Conservation (phyloP, 2,113 vertebrate genomes). For the Callionymus lyra region DNA sequence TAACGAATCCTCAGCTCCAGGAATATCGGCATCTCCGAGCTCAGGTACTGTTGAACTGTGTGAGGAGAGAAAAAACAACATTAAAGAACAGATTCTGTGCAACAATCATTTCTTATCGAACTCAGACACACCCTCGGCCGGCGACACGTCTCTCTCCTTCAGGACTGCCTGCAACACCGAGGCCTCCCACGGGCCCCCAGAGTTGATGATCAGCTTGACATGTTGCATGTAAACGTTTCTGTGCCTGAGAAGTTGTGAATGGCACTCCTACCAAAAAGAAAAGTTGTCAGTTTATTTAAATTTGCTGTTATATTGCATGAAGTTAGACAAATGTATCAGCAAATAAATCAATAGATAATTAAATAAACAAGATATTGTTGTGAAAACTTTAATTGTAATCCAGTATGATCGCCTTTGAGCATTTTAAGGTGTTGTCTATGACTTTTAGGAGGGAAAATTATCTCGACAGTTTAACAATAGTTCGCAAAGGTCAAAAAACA, state of each 20-base stretch:
- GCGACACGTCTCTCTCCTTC: conserved; percentile 73
- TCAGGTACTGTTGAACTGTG: conserved; percentile 86
- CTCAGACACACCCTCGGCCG: conserved; percentile 65
- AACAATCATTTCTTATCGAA: neutral
- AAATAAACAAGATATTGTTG: no score
- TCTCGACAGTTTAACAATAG: no score
- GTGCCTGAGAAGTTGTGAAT: conserved; percentile 78
- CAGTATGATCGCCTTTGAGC: no score
- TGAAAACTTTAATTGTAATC: no score
- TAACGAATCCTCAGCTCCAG: conserved; percentile 95
- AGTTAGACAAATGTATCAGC: no score
- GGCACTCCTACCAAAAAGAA: conserved; percentile 73
- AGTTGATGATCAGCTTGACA: conserved; percentile 84
- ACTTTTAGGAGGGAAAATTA: no score
- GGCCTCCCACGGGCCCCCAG: conserved; percentile 93
- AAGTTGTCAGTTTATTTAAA: no score
- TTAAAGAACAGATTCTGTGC: neutral
- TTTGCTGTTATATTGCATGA: no score
- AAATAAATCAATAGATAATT: no score
- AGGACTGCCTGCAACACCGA: conserved; percentile 85
- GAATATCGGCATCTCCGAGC: conserved; percentile 87
- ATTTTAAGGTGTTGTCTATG: no score
- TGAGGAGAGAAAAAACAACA: no score
- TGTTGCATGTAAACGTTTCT: conserved; percentile 85
- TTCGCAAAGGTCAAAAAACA: no score